Evolutionary conservation across 2,888 invertebrate species (phyloP).

Genomic region (Metellina segmentata): DNA sequence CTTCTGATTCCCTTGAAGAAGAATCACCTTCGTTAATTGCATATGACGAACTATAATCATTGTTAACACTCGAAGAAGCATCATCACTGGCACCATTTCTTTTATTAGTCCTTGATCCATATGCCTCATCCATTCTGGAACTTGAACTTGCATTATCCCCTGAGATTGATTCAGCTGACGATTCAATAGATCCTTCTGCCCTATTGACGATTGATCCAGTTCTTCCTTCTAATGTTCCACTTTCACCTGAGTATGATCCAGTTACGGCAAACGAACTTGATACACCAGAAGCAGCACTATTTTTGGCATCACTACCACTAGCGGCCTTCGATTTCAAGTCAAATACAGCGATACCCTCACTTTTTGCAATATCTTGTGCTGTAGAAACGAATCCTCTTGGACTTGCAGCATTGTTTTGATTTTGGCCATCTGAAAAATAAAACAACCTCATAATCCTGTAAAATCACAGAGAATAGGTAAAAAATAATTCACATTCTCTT

Average conservation of each 20-base stretch:
- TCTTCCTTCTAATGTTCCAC: too few relatives aligned
- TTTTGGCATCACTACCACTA: too few relatives aligned
- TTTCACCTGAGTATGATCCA: too few relatives aligned
- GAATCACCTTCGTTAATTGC: too few relatives aligned
- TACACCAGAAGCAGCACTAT: too few relatives aligned
- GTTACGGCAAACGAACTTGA: too few relatives aligned
- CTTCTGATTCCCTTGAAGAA: too few relatives aligned
- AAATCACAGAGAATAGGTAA: too few relatives aligned
- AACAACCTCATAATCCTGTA: neutral
- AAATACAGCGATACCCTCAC: neutral
- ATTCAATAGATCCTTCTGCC: too few relatives aligned
- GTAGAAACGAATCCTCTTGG: slow-evolving; percentile 2
- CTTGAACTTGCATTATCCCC: neutral
- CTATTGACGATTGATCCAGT: too few relatives aligned
- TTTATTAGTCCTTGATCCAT: neutral
- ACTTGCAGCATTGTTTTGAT: neutral
- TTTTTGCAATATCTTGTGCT: neutral
- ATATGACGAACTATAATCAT: neutral
- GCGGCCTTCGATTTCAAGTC: neutral
- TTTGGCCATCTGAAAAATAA: neutral
- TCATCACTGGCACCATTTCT: neutral
- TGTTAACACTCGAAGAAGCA: neutral
- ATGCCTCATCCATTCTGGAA: neutral
- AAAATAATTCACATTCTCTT: too few relatives aligned
- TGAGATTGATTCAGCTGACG: neutral